Evolutionary conservation across 2,113 vertebrate genomes (phyloP).

Genomic region (Pelecanoides urinatrix): DNA sequence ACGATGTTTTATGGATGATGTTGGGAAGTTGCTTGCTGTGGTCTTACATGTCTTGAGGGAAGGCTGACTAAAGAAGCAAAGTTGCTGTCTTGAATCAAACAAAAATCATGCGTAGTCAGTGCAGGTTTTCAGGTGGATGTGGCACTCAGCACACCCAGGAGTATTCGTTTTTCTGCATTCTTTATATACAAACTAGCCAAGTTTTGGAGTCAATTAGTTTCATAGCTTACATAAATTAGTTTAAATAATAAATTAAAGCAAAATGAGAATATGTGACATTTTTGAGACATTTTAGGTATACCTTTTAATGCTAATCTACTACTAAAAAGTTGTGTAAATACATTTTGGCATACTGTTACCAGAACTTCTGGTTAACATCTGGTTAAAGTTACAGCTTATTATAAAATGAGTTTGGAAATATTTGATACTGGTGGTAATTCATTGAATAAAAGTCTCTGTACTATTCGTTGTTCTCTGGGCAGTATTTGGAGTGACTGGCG

Average conservation of each 20-base stretch:
- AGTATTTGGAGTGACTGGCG: neutral
- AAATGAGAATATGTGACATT: neutral
- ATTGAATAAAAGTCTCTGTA: neutral
- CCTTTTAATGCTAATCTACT: neutral
- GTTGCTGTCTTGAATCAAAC: neutral
- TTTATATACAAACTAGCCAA: neutral
- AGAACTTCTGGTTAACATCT: neutral
- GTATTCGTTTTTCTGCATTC: neutral
- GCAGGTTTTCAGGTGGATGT: neutral
- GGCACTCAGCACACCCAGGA: neutral
- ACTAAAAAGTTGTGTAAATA: neutral
- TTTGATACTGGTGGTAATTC: neutral
- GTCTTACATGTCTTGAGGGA: neutral
- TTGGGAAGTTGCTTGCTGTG: conserved; percentile 14
- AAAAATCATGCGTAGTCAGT: neutral
- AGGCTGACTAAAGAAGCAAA: neutral
- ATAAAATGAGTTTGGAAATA: neutral
- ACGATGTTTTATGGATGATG: neutral
- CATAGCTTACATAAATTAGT: neutral
- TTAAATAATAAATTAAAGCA: neutral
- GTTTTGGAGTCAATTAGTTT: neutral
- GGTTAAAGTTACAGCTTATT: neutral
- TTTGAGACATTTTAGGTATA: neutral
- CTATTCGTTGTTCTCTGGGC: neutral
- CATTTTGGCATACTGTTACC: neutral